Base-by-base conservation (phyloP, 2,888 invertebrate genomes). In the Entomobrya proxima region DNA sequence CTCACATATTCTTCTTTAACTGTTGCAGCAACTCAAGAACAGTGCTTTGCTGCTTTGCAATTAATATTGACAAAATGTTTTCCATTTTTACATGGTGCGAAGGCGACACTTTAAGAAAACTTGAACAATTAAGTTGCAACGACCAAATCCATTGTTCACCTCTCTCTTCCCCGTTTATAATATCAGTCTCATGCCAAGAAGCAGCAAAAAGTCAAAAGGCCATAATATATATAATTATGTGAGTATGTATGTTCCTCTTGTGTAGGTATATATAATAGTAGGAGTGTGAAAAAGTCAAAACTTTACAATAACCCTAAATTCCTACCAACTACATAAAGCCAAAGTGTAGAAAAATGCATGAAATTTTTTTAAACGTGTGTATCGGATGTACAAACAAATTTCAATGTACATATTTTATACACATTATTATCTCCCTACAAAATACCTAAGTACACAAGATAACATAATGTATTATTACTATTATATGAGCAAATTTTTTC, bases 401-500 rank as follows among this genome's bases (percentile, higher is more conserved):
- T 52, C 52, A 32, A 15, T 35, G 3, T 35, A 35, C 50, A 75
- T 27, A 55, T 9, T n/a, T n/a, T 55, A 13, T 55, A 55, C 24
- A 24, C 24, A 6, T 21, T 27, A n/a, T 44, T 72, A 24, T 72
- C 72, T 72, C 24, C 15, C 9, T 15, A 72, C 47, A 18, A 47
- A 74, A 15, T 50, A 24, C 50, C 27, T 30, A 72, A 44, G 72
- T 6, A 72, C 35, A 44, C 15, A 27, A 5, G 11, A 30, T 47
- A 47, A 11, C 47, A n/a, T 44, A 15, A 15, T 37, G 18, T 52
- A 55, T 37, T 55, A 30, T 35, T 35, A 11, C 35, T 55, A 32
- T 58, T 55, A 76, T 55, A 35, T 40, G 44, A 58, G 80, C 40
- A 55, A 80, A 69, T 55, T 40, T 44, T 72, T 35, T 37, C 35